Base-by-base conservation (phyloP, 2,888 invertebrate species). In the Euplexia lucipara region DNA sequence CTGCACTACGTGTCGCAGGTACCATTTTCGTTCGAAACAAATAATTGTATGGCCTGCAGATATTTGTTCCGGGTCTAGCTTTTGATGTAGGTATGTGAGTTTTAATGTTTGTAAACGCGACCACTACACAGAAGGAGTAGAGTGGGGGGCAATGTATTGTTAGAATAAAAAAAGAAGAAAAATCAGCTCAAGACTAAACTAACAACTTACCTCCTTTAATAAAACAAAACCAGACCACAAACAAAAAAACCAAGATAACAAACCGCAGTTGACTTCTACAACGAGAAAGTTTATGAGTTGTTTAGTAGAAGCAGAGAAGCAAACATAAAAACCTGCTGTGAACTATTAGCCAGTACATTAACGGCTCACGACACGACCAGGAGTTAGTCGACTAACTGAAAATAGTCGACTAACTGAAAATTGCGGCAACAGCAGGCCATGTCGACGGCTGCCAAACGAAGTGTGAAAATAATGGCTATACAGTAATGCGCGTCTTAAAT, bases 401-500 rank as follows among this genome's bases (percentile, higher is more conserved):
- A 86, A 86, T 86, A 80, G 75, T 79, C 81, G 81, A 81, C 80
- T 84, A 83, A 87, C 85, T 81, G 83, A 83, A 87, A 86, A 86
- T 86, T 85, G 84, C 86, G 79, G 82, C 75, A 75, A 69, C 81
- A 77, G 81, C 79, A 72, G 78, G 78, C 80, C 80, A 83, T 78
- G 74, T 76, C 78, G 79, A 73, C 78, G 75, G 79, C 76, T 83
- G 85, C 84, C 86, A 91, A 92, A 90, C 91, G 88, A 90, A 91
- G 90, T 92, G 92, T 92, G 89, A 93, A 93, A 93, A 92, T 92
- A 93, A 93, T 92, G 92, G 89, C 74, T 83, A 80, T 78, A 79
- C 77, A 76, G 87, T 86, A 86, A 86, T 84, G 87, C 85, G 83
- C 88, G 87, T 84, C 89, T 90, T 88, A 90, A 91, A 91, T 91